A percentile compares a stretch with the other conserved stretches of the same genome.
phyloP scores from a whole-genome alignment of 2,113 vertebrate genomes.

The Mastomys natalensis region DNA sequence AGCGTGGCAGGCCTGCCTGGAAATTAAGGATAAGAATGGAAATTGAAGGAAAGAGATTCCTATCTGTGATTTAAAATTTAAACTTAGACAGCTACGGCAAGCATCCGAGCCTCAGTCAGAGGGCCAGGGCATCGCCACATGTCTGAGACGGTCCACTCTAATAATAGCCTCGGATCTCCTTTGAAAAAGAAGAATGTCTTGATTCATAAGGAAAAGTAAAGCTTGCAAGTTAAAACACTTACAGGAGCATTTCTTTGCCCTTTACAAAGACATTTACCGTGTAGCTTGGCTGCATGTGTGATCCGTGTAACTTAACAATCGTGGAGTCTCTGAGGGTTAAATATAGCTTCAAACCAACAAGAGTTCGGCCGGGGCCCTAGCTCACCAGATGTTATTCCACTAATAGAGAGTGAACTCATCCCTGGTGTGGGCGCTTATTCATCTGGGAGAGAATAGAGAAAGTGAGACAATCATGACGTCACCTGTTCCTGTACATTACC shows the following conservation, averaged over 20 bases:
- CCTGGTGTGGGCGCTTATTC: conserved; percentile 90
- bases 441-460: conserved; percentile 95
- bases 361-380: conserved; percentile 82
- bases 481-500: conserved; percentile 94
- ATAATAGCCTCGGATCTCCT: conserved; percentile 83
- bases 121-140: conserved; percentile 81
- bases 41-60: conserved; percentile 84
- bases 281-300: conserved; percentile 73
- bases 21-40: conserved; percentile 84
- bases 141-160: conserved; percentile 83
- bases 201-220: conserved; percentile 80
- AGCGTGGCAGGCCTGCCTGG: conserved; percentile 78
- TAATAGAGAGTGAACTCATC: conserved; percentile 95
- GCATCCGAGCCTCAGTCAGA: conserved; percentile 78
- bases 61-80: conserved; percentile 85
- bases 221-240: conserved; percentile 71
- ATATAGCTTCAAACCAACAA: conserved; percentile 80
- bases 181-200: conserved; percentile 78
- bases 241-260: conserved; percentile 76
- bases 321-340: conserved; percentile 77
- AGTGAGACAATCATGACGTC: conserved; percentile 96
- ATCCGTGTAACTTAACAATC: conserved; percentile 45
- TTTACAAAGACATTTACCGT: conserved; percentile 51
- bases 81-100: conserved; percentile 81
- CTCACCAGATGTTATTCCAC: conserved; percentile 92